These are phyloP conservation scores for Hyaena hyaena DNA, from an alignment of 2,113 vertebrate species.

Conservation along the genomic window DNA sequence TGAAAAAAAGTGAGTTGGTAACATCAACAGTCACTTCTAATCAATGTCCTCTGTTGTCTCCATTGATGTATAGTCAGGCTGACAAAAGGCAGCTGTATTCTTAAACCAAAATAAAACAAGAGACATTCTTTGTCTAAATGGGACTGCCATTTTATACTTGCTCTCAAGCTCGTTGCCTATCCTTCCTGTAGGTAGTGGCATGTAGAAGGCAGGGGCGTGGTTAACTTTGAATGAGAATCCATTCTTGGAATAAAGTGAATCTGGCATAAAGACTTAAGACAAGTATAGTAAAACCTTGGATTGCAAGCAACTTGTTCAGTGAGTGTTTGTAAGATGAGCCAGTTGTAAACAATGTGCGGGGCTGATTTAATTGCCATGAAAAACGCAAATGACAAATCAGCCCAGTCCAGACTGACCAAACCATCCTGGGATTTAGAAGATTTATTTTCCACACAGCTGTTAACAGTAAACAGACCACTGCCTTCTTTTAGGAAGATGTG, in stretches of 20 bases:
- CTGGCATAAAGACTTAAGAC: no score
- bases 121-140: background rate
- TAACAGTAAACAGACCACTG: background rate
- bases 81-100: no score
- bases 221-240: background rate
- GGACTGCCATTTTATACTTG: background rate
- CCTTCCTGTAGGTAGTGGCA: background rate
- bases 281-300: no score
- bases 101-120: background rate
- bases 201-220: background rate
- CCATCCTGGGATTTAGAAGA: background rate
- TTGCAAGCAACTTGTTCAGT: no score
- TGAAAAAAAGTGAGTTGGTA: background rate
- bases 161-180: background rate
- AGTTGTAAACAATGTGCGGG: background rate
- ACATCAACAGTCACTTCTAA: background rate
- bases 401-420: background rate
- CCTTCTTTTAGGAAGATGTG: background rate
- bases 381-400: background rate
- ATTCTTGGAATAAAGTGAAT: background rate
- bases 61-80: fast-evolving
- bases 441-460: no score
- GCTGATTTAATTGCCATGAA: background rate
- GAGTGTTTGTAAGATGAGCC: no score
- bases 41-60: background rate